A percentile compares a stretch with the other conserved stretches of the same genome.
These are phyloP conservation scores for Leptestheria dahalacensis DNA, from an alignment of 1,140 invertebrate species.

Conservation along the genomic window DNA sequence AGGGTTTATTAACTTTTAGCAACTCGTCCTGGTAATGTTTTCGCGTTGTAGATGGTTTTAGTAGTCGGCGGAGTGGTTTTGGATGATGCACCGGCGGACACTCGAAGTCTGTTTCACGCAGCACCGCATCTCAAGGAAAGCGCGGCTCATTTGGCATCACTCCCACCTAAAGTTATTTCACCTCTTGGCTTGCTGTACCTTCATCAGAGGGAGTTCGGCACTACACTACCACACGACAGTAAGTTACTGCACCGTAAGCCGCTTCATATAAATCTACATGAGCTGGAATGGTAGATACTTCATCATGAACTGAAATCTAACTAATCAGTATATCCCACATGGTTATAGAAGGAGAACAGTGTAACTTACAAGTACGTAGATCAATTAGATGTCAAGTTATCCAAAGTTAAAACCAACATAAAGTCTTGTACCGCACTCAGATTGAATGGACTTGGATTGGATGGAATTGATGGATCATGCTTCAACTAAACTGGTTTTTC, in stretches of 20 bases:
- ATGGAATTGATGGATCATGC: neutral
- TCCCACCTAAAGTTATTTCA: constrained; percentile 59
- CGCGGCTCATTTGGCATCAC: constrained; percentile 55
- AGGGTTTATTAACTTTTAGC: no score
- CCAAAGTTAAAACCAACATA: neutral
- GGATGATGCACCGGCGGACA: constrained; percentile 66
- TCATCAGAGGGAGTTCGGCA: constrained; percentile 74
- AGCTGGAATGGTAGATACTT: no score
- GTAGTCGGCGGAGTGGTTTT: constrained; percentile 69
- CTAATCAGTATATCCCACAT: no score
- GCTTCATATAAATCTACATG: no score
- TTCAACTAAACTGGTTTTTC: constrained; percentile 8
- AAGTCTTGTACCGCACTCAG: neutral
- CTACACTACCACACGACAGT: constrained; percentile 80
- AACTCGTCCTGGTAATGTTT: no score
- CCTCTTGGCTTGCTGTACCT: constrained; percentile 76
- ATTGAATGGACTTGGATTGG: constrained; percentile 15
- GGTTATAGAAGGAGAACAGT: no score
- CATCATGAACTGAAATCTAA: no score
- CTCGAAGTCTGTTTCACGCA: constrained; percentile 53
- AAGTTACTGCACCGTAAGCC: no score
- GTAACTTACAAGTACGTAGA: no score
- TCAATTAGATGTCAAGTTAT: neutral
- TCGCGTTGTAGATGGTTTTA: constrained; percentile 54
- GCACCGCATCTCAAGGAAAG: constrained; percentile 73